These are phyloP conservation scores for Toxotes jaculatrix DNA, from an alignment of 2,113 vertebrate species.

Conservation along the genomic window DNA sequence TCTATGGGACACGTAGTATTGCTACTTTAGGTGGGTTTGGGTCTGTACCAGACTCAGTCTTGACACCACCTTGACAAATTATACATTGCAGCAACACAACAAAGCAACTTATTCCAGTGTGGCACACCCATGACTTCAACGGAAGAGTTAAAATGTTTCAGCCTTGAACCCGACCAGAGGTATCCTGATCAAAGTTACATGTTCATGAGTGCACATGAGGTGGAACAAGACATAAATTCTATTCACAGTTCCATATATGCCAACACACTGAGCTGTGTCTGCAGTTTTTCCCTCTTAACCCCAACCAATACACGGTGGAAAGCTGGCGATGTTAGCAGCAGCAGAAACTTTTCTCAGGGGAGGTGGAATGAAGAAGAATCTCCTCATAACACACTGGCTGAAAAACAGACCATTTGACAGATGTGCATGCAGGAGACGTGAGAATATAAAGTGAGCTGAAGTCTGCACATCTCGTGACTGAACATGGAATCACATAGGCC, in stretches of 20 bases:
- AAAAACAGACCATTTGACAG: conserved; percentile 32
- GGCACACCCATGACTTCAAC: neutral
- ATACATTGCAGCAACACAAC: neutral
- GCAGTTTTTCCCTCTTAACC: conserved; percentile 39
- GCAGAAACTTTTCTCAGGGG: conserved; percentile 1
- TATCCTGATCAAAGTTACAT: conserved; percentile 31
- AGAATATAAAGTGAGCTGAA: conserved; percentile 1
- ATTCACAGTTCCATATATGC: conserved; percentile 38
- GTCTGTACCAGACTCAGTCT: no score
- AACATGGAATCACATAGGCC: neutral
- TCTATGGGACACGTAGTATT: no score
- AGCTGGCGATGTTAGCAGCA: conserved; percentile 51
- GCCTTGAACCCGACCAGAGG: neutral
- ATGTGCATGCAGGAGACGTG: conserved; percentile 29
- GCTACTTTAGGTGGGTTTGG: no score
- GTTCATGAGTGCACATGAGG: conserved; percentile 14
- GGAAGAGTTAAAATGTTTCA: neutral
- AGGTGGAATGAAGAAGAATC: conserved; percentile 29
- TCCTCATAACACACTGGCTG: conserved; percentile 18
- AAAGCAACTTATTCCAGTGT: neutral
- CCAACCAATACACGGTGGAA: conserved; percentile 61
- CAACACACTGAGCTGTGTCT: conserved; percentile 27
- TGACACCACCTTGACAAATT: no score
- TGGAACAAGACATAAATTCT: conserved; percentile 44
- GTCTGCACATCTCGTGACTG: neutral